Percentiles rank a stretch among this genome's conserved stretches.
Conservation (phyloP, 2,113 vertebrate species). For the Psilopogon haemacephalus region DNA sequence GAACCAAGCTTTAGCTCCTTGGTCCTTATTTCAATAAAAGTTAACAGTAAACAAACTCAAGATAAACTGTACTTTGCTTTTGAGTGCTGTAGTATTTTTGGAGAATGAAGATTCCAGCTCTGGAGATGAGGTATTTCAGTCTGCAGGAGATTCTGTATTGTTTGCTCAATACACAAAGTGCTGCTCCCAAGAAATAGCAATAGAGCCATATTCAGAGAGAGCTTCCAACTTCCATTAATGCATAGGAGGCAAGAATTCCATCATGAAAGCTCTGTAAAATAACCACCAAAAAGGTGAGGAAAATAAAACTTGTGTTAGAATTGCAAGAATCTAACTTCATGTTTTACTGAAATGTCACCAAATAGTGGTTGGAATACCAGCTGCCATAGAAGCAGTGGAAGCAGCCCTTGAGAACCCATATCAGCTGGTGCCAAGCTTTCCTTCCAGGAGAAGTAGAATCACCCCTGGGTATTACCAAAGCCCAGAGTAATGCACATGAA, state of each 20-base stretch:
- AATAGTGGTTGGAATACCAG: background rate
- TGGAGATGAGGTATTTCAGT: background rate
- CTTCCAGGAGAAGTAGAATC: background rate
- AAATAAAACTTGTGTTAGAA: background rate
- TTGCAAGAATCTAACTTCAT: background rate
- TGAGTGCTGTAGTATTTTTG: background rate
- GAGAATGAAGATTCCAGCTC: background rate
- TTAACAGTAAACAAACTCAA: background rate
- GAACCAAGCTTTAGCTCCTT: background rate
- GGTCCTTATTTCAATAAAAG: constrained; percentile 29
- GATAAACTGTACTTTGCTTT: background rate
- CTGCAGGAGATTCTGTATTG: accelerated
- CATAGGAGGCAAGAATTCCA: background rate
- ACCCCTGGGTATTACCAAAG: accelerated
- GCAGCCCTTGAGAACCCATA: background rate
- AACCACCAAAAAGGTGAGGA: background rate
- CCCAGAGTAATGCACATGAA: background rate
- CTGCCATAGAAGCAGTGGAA: background rate
- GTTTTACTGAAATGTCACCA: background rate
- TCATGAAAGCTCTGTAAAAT: background rate
- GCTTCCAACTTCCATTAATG: background rate
- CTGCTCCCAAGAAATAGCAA: background rate
- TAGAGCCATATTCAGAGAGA: background rate
- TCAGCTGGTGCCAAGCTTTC: background rate
- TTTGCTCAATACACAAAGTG: too few relatives aligned